These are phyloP conservation scores for Phragmatobia fuliginosa DNA, from an alignment of 2,888 invertebrate species.

Conservation along the genomic window DNA sequence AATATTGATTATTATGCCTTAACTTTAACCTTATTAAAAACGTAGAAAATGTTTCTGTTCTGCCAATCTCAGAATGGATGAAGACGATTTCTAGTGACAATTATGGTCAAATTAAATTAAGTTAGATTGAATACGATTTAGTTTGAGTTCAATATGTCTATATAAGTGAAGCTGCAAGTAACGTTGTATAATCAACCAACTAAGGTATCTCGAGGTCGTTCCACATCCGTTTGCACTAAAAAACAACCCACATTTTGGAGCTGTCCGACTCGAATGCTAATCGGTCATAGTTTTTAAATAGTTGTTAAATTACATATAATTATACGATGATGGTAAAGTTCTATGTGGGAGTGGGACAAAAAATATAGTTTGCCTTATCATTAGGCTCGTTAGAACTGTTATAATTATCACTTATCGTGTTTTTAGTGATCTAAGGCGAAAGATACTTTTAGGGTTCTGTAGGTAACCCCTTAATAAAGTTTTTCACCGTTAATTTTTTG, in stretches of 20 bases:
- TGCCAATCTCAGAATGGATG: not conserved
- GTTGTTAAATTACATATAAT: slow-evolving; percentile 39
- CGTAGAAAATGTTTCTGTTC: too few species aligned
- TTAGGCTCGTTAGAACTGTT: slow-evolving; percentile 62
- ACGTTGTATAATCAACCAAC: slow-evolving; percentile 10
- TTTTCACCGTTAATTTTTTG: not conserved
- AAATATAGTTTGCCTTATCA: slow-evolving; percentile 57
- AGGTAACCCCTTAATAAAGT: not conserved
- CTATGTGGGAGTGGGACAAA: slow-evolving; percentile 33
- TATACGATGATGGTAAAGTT: slow-evolving; percentile 25
- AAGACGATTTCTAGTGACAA: not conserved
- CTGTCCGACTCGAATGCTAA: slow-evolving; percentile 13
- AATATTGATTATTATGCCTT: too few species aligned
- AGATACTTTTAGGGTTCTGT: slow-evolving; percentile 37
- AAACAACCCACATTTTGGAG: slow-evolving; percentile 17
- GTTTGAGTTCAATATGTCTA: not conserved
- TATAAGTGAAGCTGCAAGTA: slow-evolving; percentile 2
- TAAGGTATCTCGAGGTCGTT: slow-evolving; percentile 16
- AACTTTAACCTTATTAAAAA: not conserved
- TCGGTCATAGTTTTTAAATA: slow-evolving; percentile 31
- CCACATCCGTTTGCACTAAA: slow-evolving; percentile 16
- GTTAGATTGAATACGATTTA: not conserved
- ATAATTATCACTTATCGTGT: slow-evolving; percentile 66
- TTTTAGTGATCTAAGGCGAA: slow-evolving; percentile 43
- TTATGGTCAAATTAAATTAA: not conserved